Evolutionary conservation across 2,797 vertebrate species (phyloP), one percentile per base, ranked within the genome.

Genomic region (Chloroceryle inda): DNA sequence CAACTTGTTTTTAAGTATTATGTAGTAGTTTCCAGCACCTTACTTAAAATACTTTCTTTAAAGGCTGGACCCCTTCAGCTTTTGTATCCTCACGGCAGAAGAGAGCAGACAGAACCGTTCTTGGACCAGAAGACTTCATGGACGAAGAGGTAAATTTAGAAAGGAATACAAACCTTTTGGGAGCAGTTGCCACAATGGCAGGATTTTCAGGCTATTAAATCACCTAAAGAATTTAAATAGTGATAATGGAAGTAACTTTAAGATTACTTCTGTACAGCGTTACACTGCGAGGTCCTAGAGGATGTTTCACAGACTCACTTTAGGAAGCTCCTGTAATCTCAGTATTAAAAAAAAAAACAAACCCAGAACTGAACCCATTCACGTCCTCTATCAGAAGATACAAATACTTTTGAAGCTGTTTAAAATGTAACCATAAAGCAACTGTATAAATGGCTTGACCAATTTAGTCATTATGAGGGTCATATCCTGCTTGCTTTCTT

Each of bases 71-170:
- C 5, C 99, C 99, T 0, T 98, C 99, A 11, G 98, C 98, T 16
- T 99, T 99, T 82, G 92, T 99, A 35, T 99, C 99, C 4, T 99
- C 99, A 17, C 98, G 99, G 59, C 98, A 99, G 93, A 99, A 99
- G 91, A 99, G 99, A 96, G 98, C 98, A 37, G 99, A 98, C 18
- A 98, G 93, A 83, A 97, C 98, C 0, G 4, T 97, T 85, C 92
- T 97, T 87, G 98, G 98, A 55, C 99, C 99, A 2, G 99, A 99
- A 82, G 99, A 99, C 84, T 99, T 99, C 92, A 99, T 99, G 99
- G 99, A 99, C 79, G 99, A 99, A 77, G 99, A 99, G 98, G 99
- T 99, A 92, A 64, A 90, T 93, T n/a, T 69, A 18, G 40, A 76
- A 78, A 77, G 64, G 24, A 73, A 17, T 79, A 24, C 10, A 78